Percentiles rank a stretch among this genome's conserved stretches.
phyloP scores from a whole-genome alignment of 2,113 vertebrate species.

The Amia ocellicauda region DNA sequence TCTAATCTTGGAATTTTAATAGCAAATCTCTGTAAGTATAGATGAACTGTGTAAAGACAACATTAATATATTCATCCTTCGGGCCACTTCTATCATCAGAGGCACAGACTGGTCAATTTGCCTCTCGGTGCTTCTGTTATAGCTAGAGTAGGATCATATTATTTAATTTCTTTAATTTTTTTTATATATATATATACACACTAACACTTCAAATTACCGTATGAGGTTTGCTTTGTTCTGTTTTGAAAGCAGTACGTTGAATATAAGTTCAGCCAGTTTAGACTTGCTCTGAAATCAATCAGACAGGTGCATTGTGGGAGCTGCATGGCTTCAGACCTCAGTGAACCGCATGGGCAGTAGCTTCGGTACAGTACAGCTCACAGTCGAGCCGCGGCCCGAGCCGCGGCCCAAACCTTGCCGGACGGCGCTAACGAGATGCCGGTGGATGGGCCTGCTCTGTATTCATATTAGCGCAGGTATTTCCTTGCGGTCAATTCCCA shows the following conservation, averaged over 20 bases:
- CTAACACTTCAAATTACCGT: no score
- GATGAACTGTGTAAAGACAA: neutral
- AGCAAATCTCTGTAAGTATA: neutral
- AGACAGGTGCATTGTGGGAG: no score
- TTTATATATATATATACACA: no score
- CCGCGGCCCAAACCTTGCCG: neutral
- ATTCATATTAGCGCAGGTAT: neutral
- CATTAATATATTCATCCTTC: constrained; percentile 11
- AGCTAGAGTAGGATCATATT: no score
- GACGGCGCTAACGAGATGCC: neutral
- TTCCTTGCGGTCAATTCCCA: neutral
- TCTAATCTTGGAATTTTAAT: constrained; percentile 4
- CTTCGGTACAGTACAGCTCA: neutral
- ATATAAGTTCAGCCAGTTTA: no score
- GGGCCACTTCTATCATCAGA: constrained; percentile 39
- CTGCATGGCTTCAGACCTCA: neutral
- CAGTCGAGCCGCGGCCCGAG: neutral
- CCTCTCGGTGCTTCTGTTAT: constrained; percentile 50
- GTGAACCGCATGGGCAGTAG: neutral
- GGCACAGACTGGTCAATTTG: constrained; percentile 52
- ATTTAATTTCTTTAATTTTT: no score
- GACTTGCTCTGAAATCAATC: no score
- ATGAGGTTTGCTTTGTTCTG: no score
- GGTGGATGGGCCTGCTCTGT: neutral
- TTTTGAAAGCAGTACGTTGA: no score